Evolutionary conservation across 92 coral and sea anemone species (phyloP), one percentile per base, ranked within the genome.

Genomic region (Ricordea florida): DNA sequence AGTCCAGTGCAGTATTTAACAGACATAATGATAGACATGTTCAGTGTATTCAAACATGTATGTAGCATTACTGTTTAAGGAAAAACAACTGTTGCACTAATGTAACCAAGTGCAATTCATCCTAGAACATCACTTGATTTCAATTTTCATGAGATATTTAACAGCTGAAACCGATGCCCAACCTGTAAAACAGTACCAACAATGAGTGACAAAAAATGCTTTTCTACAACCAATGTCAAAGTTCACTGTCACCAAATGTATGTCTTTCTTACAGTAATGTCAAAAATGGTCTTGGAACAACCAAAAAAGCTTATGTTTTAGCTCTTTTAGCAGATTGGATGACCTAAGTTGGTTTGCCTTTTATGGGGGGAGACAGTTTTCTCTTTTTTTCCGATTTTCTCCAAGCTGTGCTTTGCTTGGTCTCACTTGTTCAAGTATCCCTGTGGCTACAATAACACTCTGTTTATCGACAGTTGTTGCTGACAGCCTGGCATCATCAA

Each of bases 371-470:
- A 37, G 34, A 59, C 34, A 45, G 31, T 37, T 79, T 60, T 69
- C 57, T 50, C 71, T 79, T 69, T 71, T n/a, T 79, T 26, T 71
- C 74, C 63, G 18, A 59, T 25, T 59, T 46, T 80, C 65, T 60
- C 69, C 48, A 69, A 44, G 41, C 50, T 62, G 40, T 45, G 65
- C 80, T 33, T 36, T 80, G 76, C 86, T 33, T 57, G 72, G 67
- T 71, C 86, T 70, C 62, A 11, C 71, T 60, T 70, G 36, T 27
- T 69, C 64, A 32, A 52, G 63, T 50, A 69, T 51, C 52, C 33
- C 23, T 36, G 64, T 49, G 5, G 77, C 64, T 18, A 68, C 62
- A 68, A 16, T 49, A 29, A 68, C 50, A 34, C 15, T 22, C 28
- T 22, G 77, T 69, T 55, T 69, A 18, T 36, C 37, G 23, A 51